Percentiles rank a stretch among this genome's conserved stretches.
Conservation (phyloP, 2,113 vertebrate genomes). For the Perca fluviatilis region DNA sequence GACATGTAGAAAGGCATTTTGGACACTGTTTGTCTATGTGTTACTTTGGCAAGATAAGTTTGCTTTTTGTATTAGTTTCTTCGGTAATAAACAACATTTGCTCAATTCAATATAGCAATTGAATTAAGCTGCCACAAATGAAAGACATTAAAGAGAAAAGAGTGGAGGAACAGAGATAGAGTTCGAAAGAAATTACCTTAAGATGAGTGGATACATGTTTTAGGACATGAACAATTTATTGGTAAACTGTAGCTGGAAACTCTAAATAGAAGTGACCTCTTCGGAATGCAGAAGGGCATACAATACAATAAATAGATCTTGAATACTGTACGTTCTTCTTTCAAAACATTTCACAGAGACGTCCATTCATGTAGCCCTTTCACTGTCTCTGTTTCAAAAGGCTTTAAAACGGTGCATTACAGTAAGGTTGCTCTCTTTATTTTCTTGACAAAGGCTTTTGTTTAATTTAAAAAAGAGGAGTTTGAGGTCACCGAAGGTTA, state of each 20-base stretch:
- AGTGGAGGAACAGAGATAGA: not conserved
- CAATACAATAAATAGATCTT: not conserved
- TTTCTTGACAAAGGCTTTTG: not conserved
- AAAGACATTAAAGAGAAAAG: slow-evolving; percentile 8
- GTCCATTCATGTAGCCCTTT: slow-evolving; percentile 7
- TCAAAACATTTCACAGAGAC: not conserved
- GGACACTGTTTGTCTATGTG: not conserved
- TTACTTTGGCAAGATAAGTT: not conserved
- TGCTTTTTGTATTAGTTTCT: not conserved
- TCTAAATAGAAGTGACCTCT: not conserved
- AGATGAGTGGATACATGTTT: not conserved
- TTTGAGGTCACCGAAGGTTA: not conserved
- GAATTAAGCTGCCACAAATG: not conserved
- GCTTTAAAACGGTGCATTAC: not conserved
- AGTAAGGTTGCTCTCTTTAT: slow-evolving; percentile 19
- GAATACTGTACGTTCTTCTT: not conserved
- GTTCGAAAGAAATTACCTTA: not conserved
- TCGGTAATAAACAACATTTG: not conserved
- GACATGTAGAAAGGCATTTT: not conserved
- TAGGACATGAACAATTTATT: not conserved
- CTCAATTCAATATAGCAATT: not conserved
- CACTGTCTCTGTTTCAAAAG: not conserved
- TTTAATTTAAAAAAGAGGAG: not conserved
- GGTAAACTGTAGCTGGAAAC: not conserved
- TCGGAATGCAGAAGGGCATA: not conserved